A percentile compares a stretch with the other conserved stretches of the same genome.
phyloP scores from a whole-genome alignment of 2,113 vertebrate species.

The Nettapus auritus region DNA sequence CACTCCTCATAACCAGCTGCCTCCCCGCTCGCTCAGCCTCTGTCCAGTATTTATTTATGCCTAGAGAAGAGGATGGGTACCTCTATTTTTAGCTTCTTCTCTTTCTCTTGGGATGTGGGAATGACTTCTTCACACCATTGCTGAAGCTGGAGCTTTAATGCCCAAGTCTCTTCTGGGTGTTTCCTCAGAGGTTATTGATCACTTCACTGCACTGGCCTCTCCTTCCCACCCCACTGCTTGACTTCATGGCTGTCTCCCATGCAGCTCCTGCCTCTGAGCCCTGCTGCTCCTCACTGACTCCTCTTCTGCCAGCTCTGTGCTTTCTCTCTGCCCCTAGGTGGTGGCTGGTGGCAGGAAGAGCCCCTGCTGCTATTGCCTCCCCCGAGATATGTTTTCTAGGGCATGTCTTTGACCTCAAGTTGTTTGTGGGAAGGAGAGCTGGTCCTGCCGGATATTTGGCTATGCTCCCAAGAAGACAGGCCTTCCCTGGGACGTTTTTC shows the following conservation, averaged over 20 bases:
- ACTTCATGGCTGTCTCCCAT: background rate
- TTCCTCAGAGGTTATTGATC: background rate
- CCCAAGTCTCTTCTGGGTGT: accelerated
- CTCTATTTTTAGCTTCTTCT: background rate
- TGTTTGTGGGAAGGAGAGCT: background rate
- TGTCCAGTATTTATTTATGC: background rate
- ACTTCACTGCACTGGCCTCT: background rate
- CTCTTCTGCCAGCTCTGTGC: background rate
- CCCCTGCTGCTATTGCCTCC: background rate
- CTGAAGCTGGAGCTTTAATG: background rate
- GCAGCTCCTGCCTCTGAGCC: background rate
- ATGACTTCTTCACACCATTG: background rate
- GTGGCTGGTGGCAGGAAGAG: background rate
- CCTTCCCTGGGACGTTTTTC: background rate
- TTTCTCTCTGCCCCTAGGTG: background rate
- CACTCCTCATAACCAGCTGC: background rate
- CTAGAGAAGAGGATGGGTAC: background rate
- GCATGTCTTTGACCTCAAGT: background rate
- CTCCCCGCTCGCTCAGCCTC: background rate
- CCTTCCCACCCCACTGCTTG: background rate
- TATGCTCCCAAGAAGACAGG: background rate
- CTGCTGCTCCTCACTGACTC: background rate
- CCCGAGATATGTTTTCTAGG: background rate
- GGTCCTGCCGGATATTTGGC: background rate
- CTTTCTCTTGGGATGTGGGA: background rate